Base-by-base conservation (phyloP, 1,140 invertebrate species). In the Cydia amplana region DNA sequence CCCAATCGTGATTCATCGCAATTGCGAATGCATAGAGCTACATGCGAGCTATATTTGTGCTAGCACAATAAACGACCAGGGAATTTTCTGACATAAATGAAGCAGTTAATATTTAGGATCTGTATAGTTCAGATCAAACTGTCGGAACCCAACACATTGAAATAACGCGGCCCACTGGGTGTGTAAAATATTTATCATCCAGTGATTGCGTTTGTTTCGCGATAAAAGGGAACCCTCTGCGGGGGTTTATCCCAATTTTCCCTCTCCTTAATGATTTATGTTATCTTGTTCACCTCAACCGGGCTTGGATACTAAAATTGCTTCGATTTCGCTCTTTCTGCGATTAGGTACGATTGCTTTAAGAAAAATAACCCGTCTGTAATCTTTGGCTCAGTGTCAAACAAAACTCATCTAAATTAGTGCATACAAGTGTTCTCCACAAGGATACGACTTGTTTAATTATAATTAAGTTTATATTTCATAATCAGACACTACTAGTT, bases 111-210 rank as follows among this genome's bases (percentile, higher is more conserved):
- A 60, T 60, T 60, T 23, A 23, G 20, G 0, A 60, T 60, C 20
- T 60, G 9, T 60, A 60, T 60, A 60, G 55, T 23, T 20, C 10
- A 10, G 55, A 60, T 60, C 18, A 60, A 60, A 60, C 20, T 12
- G n/a, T 10, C 55, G 55, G 55, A 60, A 23, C 55, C 55, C 20
- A 55, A 60, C 55, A 40, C 75, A 81, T 81, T 79, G 77, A 74
- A 72, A 75, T 49, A 10, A 70, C 28, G 43, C 20, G 60, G 32
- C 36, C 76, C 64, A 28, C 5, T 40, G 79, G 79, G 67, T 73
- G 46, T 75, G 77, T 79, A 75, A 77, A 82, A 80, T 82, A 82
- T 80, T 82, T 82, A 79, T 80, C 76, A 76, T 75, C 25, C 10
- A 63, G 55, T 75, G 36, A 70, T 70, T 70, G 65, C 65, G 65